phyloP scores from a whole-genome alignment of 2,113 vertebrate species.

The Heterochromis multidens region DNA sequence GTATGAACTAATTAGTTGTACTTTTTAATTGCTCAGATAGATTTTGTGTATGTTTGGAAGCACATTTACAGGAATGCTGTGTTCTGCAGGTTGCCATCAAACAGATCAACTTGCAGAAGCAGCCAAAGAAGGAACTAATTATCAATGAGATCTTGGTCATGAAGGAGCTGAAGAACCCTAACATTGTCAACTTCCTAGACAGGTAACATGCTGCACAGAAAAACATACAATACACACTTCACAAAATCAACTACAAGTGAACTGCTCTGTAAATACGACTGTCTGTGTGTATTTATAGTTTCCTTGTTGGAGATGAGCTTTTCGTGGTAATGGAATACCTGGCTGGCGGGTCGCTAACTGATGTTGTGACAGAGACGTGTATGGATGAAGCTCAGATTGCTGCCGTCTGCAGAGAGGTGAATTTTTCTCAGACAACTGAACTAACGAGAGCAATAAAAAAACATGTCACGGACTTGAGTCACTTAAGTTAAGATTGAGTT shows the following conservation, averaged over 20 bases:
- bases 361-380: constrained; percentile 96
- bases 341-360: constrained; percentile 94
- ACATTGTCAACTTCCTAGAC: constrained; percentile 97
- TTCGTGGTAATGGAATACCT: constrained; percentile 99
- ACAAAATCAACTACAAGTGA: not conserved
- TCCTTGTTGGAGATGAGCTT: constrained; percentile 94
- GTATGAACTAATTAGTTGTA: not conserved
- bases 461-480: not conserved
- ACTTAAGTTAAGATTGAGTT: not conserved
- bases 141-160: constrained; percentile 99
- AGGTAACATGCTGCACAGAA: constrained; percentile 78
- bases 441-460: not conserved
- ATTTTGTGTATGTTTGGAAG: not conserved
- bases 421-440: not conserved
- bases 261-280: not conserved
- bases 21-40: not conserved
- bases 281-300: constrained; percentile 71
- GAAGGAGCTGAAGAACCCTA: constrained; percentile 97
- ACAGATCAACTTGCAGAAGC: constrained; percentile 98
- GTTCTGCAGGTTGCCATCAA: constrained; percentile 91
- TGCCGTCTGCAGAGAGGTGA: constrained; percentile 94
- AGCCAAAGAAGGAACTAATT: constrained; percentile 97
- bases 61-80: not conserved
- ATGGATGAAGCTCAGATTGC: constrained; percentile 99
- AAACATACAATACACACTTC: not conserved